Conservation (phyloP, 2,888 invertebrate species). For the Leucoptera coffeella region DNA sequence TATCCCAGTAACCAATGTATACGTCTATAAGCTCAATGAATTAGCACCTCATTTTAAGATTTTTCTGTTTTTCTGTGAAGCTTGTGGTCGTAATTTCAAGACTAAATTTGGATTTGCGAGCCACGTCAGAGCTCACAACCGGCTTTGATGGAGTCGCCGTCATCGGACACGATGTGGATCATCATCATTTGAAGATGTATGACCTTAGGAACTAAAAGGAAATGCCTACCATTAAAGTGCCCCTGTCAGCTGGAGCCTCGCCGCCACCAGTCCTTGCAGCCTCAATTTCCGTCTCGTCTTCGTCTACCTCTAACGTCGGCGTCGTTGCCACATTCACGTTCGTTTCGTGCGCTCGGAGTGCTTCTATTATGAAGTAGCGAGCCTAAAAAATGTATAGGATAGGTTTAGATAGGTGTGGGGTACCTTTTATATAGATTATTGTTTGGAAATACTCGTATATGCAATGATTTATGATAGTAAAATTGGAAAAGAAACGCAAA, state of each 20-base stretch:
- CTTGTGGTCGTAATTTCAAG: too few species aligned
- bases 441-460: not conserved
- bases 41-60: too few species aligned
- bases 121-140: too few species aligned
- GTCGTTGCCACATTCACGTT: conserved; percentile 16
- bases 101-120: too few species aligned
- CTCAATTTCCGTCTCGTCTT: conserved; percentile 32
- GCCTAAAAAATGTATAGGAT: conserved; percentile 35
- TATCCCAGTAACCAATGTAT: too few species aligned
- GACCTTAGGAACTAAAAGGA: not conserved
- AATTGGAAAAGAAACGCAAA: too few species aligned
- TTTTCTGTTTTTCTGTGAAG: too few species aligned
- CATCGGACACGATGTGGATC: too few species aligned
- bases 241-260: conserved; percentile 59
- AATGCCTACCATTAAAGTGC: conserved; percentile 25
- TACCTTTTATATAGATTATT: not conserved
- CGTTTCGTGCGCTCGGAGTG: conserved; percentile 57
- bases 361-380: conserved; percentile 62
- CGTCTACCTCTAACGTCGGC: conserved; percentile 19
- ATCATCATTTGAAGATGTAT: not conserved
- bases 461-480: too few species aligned
- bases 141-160: too few species aligned
- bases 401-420: not conserved
- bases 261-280: conserved; percentile 65
- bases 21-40: too few species aligned